These are phyloP conservation scores for Pangasius sanitwongsei DNA, from an alignment of 2,797 vertebrate species.

Conservation along the genomic window DNA sequence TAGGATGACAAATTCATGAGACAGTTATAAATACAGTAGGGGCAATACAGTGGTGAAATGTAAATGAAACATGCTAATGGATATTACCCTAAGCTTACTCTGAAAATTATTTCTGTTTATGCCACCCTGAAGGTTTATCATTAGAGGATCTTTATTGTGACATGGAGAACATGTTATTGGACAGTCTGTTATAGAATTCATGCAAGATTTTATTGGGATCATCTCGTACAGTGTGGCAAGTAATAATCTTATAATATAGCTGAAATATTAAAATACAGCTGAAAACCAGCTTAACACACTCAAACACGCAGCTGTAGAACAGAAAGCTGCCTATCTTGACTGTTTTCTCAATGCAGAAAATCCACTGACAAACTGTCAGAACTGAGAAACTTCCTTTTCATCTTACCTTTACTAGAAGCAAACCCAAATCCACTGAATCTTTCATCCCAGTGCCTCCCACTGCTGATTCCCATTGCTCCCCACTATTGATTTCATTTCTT, in stretches of 20 bases:
- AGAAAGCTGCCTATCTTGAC: neutral
- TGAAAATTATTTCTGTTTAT: neutral
- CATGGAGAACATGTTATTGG: neutral
- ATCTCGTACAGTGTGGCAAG: neutral
- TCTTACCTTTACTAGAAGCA: slow-evolving; percentile 9
- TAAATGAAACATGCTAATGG: neutral
- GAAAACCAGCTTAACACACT: neutral
- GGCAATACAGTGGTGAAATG: neutral
- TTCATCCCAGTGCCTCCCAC: slow-evolving; percentile 9
- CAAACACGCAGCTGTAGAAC: neutral
- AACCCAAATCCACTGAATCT: slow-evolving; percentile 27
- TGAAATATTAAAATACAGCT: neutral
- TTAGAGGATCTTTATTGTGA: neutral
- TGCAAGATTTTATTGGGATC: neutral
- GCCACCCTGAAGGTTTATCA: neutral
- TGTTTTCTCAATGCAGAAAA: neutral
- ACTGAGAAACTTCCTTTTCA: slow-evolving; percentile 17
- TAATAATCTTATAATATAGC: neutral
- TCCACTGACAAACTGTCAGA: slow-evolving; percentile 26
- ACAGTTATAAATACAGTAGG: neutral
- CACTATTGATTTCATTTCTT: slow-evolving; percentile 35
- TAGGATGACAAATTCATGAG: neutral
- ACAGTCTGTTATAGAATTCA: neutral
- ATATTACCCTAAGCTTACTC: neutral
- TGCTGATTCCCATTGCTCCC: slow-evolving; percentile 17